Evolutionary conservation across 2,797 vertebrate species (phyloP).

Genomic region (Orestias chungarensis): DNA sequence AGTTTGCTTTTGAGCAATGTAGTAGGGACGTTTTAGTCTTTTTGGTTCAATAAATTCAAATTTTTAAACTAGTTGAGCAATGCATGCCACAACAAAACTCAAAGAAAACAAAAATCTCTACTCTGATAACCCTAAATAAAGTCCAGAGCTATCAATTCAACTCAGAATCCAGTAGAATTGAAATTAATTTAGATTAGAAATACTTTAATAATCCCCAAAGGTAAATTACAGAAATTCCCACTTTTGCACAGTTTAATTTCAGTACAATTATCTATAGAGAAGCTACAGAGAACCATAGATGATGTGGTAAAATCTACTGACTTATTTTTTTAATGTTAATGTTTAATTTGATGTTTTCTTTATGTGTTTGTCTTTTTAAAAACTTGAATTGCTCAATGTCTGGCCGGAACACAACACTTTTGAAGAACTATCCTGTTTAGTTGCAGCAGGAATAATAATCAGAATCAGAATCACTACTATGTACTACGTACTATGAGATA

Average conservation of each 20-base stretch:
- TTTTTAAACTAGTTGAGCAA: neutral
- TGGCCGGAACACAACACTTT: too few relatives aligned
- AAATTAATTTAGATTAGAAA: too few relatives aligned
- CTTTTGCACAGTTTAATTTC: neutral
- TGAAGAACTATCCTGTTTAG: too few relatives aligned
- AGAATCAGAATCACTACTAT: too few relatives aligned
- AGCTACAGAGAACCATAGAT: neutral
- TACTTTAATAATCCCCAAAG: too few relatives aligned
- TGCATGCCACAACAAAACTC: neutral
- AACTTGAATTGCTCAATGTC: too few relatives aligned
- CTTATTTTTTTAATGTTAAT: too few relatives aligned
- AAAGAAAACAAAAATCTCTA: neutral
- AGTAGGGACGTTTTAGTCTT: neutral
- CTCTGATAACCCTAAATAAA: neutral
- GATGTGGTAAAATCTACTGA: neutral
- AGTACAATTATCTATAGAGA: neutral
- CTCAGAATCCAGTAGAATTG: neutral
- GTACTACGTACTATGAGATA: too few relatives aligned
- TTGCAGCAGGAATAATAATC: too few relatives aligned
- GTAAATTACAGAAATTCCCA: too few relatives aligned
- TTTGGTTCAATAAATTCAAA: neutral
- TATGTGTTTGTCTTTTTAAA: too few relatives aligned
- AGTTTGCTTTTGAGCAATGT: neutral
- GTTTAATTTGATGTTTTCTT: too few relatives aligned
- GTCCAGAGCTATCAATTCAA: neutral